Conservation (phyloP, 2,797 vertebrate genomes). For the Jordanella pulchra region DNA sequence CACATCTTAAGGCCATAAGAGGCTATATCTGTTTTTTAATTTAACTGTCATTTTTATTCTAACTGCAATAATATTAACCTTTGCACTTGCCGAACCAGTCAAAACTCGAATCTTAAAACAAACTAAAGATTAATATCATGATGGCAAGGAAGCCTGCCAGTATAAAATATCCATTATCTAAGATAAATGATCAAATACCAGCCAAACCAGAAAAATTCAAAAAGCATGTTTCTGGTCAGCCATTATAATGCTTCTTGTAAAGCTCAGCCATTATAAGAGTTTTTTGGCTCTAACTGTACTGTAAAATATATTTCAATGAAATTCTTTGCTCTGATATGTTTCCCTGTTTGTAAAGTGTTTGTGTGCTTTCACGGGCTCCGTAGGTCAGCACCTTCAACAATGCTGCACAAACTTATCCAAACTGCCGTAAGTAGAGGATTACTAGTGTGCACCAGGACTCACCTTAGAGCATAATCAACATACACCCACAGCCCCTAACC, state of each 20-base stretch:
- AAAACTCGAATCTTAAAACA: neutral
- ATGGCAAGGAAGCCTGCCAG: too few relatives aligned
- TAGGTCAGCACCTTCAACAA: neutral
- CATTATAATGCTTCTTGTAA: too few relatives aligned
- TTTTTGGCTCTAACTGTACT: neutral
- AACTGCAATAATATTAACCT: neutral
- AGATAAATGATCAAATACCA: neutral
- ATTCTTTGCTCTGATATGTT: neutral
- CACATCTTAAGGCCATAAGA: too few relatives aligned
- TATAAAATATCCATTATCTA: neutral
- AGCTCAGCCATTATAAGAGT: neutral
- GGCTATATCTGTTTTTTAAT: too few relatives aligned
- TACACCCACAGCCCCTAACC: neutral
- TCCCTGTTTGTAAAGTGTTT: neutral
- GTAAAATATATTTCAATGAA: neutral
- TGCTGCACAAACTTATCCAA: neutral
- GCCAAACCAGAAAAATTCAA: neutral
- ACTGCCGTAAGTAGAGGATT: neutral
- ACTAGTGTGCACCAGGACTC: neutral
- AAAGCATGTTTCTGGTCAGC: neutral
- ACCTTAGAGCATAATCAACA: neutral
- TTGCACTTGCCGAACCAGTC: neutral
- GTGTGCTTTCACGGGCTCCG: neutral
- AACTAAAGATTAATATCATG: neutral
- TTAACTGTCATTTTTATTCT: neutral